Conservation (phyloP, 2,888 invertebrate species). For the Dryococelus australis region DNA sequence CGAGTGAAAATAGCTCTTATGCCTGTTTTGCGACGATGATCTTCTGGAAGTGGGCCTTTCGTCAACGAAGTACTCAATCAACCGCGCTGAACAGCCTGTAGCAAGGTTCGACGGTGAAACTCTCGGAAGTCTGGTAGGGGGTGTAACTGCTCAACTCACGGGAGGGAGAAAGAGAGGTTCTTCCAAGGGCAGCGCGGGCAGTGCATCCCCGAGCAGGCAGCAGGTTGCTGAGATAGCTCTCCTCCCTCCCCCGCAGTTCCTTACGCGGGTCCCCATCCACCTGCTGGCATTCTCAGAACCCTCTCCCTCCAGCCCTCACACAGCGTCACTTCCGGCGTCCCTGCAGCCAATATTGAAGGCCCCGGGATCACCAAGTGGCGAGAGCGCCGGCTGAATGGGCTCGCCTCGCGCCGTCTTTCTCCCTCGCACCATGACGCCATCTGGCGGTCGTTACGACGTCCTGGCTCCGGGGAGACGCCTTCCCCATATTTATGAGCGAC, state of each 20-base stretch:
- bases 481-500: background rate
- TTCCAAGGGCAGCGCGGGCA: too few species aligned
- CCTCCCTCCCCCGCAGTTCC: background rate
- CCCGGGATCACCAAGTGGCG: background rate
- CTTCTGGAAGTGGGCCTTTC: too few species aligned
- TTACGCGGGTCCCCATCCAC: background rate
- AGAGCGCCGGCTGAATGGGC: background rate
- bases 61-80: too few species aligned
- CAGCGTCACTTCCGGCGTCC: too few species aligned
- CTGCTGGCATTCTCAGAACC: background rate
- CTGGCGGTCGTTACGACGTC: background rate
- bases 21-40: too few species aligned
- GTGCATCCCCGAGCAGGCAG: too few species aligned
- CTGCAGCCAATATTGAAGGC: slow-evolving; percentile 5
- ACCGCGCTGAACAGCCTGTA: too few species aligned
- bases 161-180: too few species aligned
- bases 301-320: background rate
- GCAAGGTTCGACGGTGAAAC: too few species aligned
- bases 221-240: background rate
- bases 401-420: background rate
- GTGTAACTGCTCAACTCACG: too few species aligned
- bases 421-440: background rate
- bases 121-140: too few species aligned
- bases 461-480: background rate
- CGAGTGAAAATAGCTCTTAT: too few species aligned